phyloP scores from a whole-genome alignment of 2,797 vertebrate species.

The Lophotriccus pileatus region DNA sequence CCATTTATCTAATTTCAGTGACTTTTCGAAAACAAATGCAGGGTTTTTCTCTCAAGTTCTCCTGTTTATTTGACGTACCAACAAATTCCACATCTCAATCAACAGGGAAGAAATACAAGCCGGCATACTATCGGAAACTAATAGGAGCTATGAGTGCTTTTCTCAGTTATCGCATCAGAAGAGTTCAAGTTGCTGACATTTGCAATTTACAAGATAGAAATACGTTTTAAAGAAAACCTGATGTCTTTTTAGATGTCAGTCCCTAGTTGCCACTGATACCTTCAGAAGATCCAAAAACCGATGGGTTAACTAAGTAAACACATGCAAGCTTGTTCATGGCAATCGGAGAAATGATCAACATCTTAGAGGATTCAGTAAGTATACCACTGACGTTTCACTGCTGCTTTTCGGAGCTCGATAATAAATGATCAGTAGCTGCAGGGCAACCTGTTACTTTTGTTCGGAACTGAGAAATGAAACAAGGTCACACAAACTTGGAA shows the following conservation, averaged over 20 bases:
- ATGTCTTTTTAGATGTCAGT: not conserved
- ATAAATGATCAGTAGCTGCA: not conserved
- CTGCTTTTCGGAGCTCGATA: not conserved
- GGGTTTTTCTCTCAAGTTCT: not conserved
- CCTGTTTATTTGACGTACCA: not conserved
- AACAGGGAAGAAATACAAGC: not conserved
- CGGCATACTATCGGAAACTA: not conserved
- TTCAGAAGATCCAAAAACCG: not conserved
- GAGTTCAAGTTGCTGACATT: not conserved
- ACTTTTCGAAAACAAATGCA: not conserved
- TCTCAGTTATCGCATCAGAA: not conserved
- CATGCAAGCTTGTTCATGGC: fast-evolving
- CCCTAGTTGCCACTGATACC: not conserved
- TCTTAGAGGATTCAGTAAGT: not conserved
- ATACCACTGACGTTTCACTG: not conserved
- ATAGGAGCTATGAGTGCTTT: not conserved
- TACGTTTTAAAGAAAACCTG: not conserved
- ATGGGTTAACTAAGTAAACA: not conserved
- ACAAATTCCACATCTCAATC: not conserved
- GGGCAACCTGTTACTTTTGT: not conserved
- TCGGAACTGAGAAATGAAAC: not conserved
- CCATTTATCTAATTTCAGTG: not conserved
- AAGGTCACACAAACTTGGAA: conserved; percentile 10
- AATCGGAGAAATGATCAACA: not conserved
- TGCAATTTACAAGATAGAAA: not conserved